These are phyloP conservation scores for Plebejus anna DNA, from an alignment of 2,888 invertebrate genomes.

Conservation along the genomic window DNA sequence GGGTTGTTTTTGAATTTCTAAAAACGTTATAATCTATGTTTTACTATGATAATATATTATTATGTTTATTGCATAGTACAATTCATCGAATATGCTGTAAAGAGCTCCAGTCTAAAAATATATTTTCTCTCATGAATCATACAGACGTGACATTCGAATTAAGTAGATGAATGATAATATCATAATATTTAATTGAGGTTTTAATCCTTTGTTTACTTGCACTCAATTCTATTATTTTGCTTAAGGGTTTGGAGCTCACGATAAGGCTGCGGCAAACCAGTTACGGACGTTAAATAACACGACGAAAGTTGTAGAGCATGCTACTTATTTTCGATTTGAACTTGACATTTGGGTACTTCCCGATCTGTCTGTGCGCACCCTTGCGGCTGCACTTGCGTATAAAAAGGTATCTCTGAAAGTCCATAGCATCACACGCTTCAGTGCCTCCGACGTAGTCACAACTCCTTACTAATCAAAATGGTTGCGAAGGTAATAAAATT, in stretches of 20 bases:
- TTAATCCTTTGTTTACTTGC: neutral
- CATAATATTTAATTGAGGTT: neutral
- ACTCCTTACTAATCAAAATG: slow-evolving; percentile 51
- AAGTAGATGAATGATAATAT: neutral
- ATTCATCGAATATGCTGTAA: too few species aligned
- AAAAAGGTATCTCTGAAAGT: slow-evolving; percentile 17
- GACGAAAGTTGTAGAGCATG: slow-evolving; percentile 24
- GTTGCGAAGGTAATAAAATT: slow-evolving; percentile 58
- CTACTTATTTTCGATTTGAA: slow-evolving; percentile 24
- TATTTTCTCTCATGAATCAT: neutral
- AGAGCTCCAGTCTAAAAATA: too few species aligned
- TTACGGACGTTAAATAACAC: slow-evolving; percentile 19
- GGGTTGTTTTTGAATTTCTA: too few species aligned
- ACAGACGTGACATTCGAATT: neutral
- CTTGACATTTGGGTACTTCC: slow-evolving; percentile 36
- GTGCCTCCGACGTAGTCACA: slow-evolving; percentile 56
- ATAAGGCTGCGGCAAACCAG: slow-evolving; percentile 19
- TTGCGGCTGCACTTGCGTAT: slow-evolving; percentile 10
- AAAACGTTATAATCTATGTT: too few species aligned
- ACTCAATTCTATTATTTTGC: neutral
- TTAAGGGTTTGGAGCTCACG: neutral
- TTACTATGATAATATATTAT: too few species aligned
- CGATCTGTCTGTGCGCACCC: slow-evolving; percentile 26
- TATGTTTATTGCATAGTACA: too few species aligned
- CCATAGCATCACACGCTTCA: slow-evolving; percentile 50